phyloP scores from a whole-genome alignment of 2,113 vertebrate species.

The Peromyscus californicus region DNA sequence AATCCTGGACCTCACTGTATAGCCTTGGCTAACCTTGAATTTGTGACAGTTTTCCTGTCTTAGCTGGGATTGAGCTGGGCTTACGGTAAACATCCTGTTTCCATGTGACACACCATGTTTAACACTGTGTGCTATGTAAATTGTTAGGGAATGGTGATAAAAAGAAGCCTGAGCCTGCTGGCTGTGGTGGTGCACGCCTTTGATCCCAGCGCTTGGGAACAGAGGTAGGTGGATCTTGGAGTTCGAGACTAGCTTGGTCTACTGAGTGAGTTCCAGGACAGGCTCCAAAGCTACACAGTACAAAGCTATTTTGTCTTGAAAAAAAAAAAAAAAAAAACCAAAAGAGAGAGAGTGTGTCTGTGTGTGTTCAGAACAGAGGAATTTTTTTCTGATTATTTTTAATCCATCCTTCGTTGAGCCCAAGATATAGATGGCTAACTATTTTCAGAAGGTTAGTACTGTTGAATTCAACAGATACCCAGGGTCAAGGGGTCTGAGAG shows the following conservation, averaged over 20 bases:
- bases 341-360: too few relatives aligned
- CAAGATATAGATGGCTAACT: neutral
- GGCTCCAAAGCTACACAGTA: neutral
- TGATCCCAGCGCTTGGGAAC: neutral
- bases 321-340: neutral
- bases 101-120: too few relatives aligned
- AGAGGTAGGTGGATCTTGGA: neutral
- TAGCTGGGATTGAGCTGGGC: neutral
- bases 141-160: neutral
- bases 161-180: neutral
- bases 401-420: neutral
- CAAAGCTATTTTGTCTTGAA: neutral
- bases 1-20: neutral
- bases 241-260: neutral
- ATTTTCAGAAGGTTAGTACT: neutral
- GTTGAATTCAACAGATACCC: neutral
- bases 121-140: neutral
- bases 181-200: neutral
- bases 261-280: neutral
- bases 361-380: neutral
- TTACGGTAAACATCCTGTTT: neutral
- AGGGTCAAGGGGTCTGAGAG: neutral
- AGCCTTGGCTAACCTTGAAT: neutral
- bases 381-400: neutral
- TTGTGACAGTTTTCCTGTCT: neutral